phyloP scores from a whole-genome alignment of 30 jellyfish, hydroid and myxozoan genomes.

The Turritopsis rubra region DNA sequence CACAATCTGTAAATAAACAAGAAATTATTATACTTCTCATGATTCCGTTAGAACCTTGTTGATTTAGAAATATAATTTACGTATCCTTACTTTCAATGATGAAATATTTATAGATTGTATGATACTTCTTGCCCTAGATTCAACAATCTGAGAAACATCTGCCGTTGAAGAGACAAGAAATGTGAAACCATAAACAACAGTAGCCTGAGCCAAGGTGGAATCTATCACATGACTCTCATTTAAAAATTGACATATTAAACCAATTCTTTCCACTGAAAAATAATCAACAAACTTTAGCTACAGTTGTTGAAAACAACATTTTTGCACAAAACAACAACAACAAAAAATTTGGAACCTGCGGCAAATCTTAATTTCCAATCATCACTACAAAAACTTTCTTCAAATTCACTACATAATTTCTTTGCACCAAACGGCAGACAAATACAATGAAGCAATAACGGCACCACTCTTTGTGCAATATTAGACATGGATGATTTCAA shows the following conservation, averaged over 20 bases:
- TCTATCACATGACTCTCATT: constrained; percentile 14
- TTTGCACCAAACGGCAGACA: constrained; percentile 77
- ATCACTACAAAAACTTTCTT: constrained; percentile 48
- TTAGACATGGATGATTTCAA: constrained; percentile 65
- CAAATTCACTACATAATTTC: constrained; percentile 56
- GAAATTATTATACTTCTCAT: background rate
- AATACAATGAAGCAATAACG: constrained; percentile 72
- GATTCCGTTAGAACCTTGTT: background rate
- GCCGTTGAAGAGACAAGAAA: constrained; percentile 69
- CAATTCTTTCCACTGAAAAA: constrained; percentile 80
- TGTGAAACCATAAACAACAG: constrained; percentile 63
- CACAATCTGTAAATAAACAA: constrained; percentile 31
- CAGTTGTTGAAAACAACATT: background rate
- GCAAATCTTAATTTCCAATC: constrained; percentile 81
- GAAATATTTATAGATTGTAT: constrained; percentile 55
- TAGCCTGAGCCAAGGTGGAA: constrained; percentile 44
- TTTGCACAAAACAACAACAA: background rate
- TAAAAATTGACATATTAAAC: constrained; percentile 79
- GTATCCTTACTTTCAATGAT: constrained; percentile 58
- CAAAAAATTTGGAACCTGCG: constrained; percentile 52
- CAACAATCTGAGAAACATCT: constrained; percentile 68
- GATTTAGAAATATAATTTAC: too few relatives aligned
- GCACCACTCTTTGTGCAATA: constrained; percentile 82
- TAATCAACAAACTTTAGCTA: background rate
- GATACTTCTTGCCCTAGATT: constrained; percentile 79